Evolutionary conservation across 1,140 invertebrate genomes (phyloP).

Genomic region (Argopecten irradians): DNA sequence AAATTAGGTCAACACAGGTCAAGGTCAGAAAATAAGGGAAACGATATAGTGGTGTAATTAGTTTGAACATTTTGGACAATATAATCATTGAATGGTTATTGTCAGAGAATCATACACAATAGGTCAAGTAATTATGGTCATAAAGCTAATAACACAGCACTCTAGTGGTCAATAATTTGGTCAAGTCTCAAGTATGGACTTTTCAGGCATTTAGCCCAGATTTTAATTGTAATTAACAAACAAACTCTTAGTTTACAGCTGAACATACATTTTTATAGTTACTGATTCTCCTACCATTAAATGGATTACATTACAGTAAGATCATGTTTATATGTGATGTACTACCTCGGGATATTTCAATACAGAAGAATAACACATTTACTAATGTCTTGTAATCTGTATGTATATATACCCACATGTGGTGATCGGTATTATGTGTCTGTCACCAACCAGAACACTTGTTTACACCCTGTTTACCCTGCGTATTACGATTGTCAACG

Average conservation of each 20-base stretch:
- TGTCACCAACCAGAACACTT: not conserved
- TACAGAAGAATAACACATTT: not conserved
- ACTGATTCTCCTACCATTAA: not conserved
- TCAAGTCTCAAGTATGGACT: no score
- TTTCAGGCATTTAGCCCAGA: no score
- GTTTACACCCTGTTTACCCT: not conserved
- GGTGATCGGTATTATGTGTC: not conserved
- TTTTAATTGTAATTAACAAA: no score
- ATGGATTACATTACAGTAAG: not conserved
- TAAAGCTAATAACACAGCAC: no score
- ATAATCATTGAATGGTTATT: no score
- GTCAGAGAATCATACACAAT: no score
- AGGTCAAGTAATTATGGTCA: no score
- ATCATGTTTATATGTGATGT: not conserved
- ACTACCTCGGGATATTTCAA: not conserved
- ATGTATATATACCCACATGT: not conserved
- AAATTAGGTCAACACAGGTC: not conserved
- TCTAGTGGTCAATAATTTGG: no score
- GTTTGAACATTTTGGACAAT: no score
- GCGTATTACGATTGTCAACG: not conserved
- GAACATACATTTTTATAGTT: not conserved
- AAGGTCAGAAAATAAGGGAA: not conserved
- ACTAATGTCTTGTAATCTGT: not conserved
- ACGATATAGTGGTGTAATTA: no score
- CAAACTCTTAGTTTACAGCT: no score